Conservation (phyloP, 2,888 invertebrate species). For the Homarus gammarus region DNA sequence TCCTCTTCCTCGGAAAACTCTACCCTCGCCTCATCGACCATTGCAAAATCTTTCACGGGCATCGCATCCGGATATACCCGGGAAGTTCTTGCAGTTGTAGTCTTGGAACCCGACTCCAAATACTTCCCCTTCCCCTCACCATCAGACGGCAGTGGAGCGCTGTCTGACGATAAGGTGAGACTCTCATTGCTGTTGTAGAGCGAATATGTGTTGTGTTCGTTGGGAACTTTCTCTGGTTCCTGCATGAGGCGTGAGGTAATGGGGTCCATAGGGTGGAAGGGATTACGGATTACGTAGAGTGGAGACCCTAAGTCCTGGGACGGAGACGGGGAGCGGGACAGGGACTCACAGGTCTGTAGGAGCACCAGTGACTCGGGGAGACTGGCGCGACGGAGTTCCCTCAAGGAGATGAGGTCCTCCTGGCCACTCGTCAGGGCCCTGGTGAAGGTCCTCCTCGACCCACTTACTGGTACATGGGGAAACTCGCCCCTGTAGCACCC, state of each 20-base stretch:
- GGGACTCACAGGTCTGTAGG: background rate
- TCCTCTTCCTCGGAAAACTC: background rate
- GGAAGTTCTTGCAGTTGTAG: background rate
- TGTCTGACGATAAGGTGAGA: conserved; percentile 8
- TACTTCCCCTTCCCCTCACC: background rate
- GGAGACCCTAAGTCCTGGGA: conserved; percentile 9
- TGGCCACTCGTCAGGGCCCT: background rate
- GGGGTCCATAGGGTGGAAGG: background rate
- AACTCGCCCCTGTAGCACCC: conserved; percentile 65
- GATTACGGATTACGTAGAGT: background rate
- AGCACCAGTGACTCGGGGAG: conserved; percentile 33
- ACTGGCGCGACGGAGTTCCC: conserved; percentile 43
- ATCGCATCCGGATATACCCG: background rate
- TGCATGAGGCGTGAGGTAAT: background rate
- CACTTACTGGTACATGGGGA: conserved; percentile 63
- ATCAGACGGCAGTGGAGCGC: background rate
- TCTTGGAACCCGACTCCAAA: background rate
- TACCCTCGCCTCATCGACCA: background rate
- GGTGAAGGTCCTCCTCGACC: background rate
- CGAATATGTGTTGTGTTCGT: background rate
- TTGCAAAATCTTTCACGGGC: background rate
- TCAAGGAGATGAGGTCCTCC: conserved; percentile 44
- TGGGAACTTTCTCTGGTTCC: background rate
- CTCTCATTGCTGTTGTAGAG: conserved; percentile 50
- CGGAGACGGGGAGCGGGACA: background rate